These are phyloP conservation scores for Himalopsyche tibetana DNA, from an alignment of 2,888 invertebrate genomes.

Conservation along the genomic window DNA sequence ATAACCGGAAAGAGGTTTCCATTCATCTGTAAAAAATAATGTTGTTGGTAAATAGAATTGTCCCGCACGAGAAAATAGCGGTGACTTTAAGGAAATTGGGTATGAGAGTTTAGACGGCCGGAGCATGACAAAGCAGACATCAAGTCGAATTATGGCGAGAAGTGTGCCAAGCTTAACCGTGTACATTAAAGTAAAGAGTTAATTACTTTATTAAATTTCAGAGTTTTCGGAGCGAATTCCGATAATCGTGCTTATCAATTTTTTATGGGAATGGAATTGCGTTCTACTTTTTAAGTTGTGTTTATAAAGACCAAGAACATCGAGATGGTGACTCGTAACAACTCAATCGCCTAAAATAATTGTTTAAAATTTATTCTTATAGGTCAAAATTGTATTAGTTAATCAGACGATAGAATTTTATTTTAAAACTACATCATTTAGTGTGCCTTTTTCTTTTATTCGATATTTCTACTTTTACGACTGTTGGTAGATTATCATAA, in stretches of 20 bases:
- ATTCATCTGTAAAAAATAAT: constrained; percentile 57
- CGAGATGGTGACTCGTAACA: not conserved
- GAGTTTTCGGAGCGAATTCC: not conserved
- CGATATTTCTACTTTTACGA: no score
- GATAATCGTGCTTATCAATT: not conserved
- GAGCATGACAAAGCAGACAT: not conserved
- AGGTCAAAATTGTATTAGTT: no score
- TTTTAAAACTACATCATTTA: not conserved
- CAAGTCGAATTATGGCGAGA: not conserved
- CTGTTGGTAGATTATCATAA: no score
- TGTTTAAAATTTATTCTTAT: no score
- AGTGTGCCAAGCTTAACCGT: not conserved
- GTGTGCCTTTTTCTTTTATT: no score
- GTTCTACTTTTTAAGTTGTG: not conserved
- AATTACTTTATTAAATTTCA: not conserved
- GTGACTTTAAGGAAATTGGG: constrained; percentile 19
- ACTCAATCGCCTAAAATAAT: not conserved
- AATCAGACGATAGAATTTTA: not conserved
- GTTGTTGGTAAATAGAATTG: not conserved
- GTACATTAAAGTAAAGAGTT: not conserved
- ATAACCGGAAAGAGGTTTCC: constrained; percentile 51
- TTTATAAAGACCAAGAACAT: not conserved
- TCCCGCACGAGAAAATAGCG: constrained; percentile 27
- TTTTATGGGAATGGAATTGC: not conserved
- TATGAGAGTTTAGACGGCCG: not conserved